Conservation (phyloP, 2,888 invertebrate genomes). For the Conomelus anceps region DNA sequence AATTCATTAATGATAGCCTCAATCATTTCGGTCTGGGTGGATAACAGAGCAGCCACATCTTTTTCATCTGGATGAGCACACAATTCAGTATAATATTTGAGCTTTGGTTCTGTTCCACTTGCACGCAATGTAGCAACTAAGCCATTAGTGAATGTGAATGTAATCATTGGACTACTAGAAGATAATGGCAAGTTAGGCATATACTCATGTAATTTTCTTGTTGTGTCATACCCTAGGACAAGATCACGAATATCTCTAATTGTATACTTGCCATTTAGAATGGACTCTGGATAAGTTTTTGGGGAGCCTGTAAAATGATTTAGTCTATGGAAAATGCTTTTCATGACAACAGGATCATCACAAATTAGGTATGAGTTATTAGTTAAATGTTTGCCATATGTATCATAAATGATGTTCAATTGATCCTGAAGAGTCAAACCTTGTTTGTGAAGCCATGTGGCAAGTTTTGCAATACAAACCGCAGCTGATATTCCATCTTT, state of each 20-base stretch:
- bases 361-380: constrained; percentile 87
- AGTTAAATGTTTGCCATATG: constrained; percentile 84
- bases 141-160: constrained; percentile 83
- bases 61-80: constrained; percentile 59
- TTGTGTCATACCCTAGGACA: constrained; percentile 77
- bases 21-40: constrained; percentile 54
- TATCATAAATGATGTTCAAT: constrained; percentile 68
- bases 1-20: constrained; percentile 70
- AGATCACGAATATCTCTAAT: constrained; percentile 76
- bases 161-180: constrained; percentile 80
- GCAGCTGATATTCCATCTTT: constrained; percentile 96
- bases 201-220: constrained; percentile 51
- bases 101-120: constrained; percentile 97
- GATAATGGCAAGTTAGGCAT: constrained; percentile 63
- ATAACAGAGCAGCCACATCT: constrained; percentile 43
- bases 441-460: constrained; percentile 56
- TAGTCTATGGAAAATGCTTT: constrained; percentile 71
- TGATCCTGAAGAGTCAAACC: constrained; percentile 54
- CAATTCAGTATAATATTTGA: constrained; percentile 96
- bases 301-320: constrained; percentile 59
- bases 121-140: constrained; percentile 83
- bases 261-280: constrained; percentile 54
- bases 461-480: constrained; percentile 68
- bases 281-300: constrained; percentile 60
- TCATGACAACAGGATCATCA: constrained; percentile 61